Conservation (phyloP, 2,888 invertebrate species). For the Rambutsinella grinnellia region DNA sequence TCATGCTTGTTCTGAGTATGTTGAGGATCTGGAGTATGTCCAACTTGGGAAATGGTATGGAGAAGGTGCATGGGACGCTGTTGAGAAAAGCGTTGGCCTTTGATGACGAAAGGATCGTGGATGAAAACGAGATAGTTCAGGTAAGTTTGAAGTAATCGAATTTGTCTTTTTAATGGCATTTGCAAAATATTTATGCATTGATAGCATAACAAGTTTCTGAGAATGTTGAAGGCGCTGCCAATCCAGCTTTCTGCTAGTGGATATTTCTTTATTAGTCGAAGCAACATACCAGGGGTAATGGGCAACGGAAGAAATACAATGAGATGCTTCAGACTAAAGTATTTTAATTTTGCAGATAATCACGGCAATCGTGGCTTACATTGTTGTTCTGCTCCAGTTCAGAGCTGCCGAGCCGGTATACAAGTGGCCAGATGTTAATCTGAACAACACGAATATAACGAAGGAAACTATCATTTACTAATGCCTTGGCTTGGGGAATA, state of each 20-base stretch:
- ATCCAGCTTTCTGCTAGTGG: conserved; percentile 41
- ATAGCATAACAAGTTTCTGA: no score
- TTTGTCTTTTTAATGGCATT: no score
- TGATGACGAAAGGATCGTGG: conserved; percentile 16
- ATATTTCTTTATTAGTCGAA: conserved; percentile 40
- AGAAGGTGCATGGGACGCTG: conserved; percentile 14
- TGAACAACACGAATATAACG: no score
- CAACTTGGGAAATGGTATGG: conserved; percentile 11
- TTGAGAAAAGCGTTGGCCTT: conserved; percentile 6
- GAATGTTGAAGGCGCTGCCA: conserved; percentile 21
- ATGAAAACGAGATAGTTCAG: conserved; percentile 19
- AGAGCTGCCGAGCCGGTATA: no score
- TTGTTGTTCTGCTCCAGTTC: conserved; percentile 47
- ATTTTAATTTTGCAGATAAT: conserved; percentile 20
- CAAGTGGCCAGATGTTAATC: no score
- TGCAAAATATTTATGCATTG: no score
- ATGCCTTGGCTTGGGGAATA: no score
- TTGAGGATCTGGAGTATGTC: conserved; percentile 16
- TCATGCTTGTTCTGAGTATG: conserved; percentile 7
- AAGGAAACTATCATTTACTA: no score
- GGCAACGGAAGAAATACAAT: no score
- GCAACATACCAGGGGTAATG: conserved; percentile 48
- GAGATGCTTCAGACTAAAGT: background rate
- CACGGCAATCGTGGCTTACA: conserved; percentile 35
- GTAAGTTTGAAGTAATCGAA: no score